Conservation (phyloP, 2,888 invertebrate genomes). For the Sipha maydis region DNA sequence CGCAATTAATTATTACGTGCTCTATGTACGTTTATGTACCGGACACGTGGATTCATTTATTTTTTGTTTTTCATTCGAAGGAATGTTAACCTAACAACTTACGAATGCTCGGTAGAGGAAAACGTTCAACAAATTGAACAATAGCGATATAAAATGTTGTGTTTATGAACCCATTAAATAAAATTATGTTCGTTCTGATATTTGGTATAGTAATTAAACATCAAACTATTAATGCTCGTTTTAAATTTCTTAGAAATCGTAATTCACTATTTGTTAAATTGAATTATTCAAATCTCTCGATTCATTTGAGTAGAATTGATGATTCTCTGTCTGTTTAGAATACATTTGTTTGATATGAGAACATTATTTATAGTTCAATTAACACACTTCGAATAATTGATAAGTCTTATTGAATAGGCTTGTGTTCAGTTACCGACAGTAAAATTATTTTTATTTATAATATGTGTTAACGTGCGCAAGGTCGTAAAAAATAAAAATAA, state of each 20-base stretch:
- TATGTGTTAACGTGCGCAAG: too few relatives aligned
- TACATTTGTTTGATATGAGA: background rate
- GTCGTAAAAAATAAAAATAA: too few relatives aligned
- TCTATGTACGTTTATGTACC: too few relatives aligned
- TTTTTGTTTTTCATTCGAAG: too few relatives aligned
- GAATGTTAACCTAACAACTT: too few relatives aligned
- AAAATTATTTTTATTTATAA: too few relatives aligned
- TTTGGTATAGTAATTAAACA: background rate
- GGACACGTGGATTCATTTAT: too few relatives aligned
- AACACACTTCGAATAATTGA: background rate
- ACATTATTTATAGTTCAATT: background rate
- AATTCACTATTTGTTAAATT: background rate
- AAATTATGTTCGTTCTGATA: background rate
- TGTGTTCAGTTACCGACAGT: too few relatives aligned
- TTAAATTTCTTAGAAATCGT: background rate
- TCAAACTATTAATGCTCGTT: background rate
- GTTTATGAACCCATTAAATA: background rate
- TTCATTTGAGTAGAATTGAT: background rate
- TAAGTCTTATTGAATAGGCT: background rate
- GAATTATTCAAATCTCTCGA: background rate
- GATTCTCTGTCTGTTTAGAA: background rate
- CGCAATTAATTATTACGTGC: too few relatives aligned
- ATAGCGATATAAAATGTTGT: background rate
- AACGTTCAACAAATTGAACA: background rate
- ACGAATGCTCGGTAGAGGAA: too few relatives aligned